A percentile compares a stretch with the other conserved stretches of the same genome.
phyloP scores from a whole-genome alignment of 2,888 invertebrate species.

The Oligia fasciuncula region DNA sequence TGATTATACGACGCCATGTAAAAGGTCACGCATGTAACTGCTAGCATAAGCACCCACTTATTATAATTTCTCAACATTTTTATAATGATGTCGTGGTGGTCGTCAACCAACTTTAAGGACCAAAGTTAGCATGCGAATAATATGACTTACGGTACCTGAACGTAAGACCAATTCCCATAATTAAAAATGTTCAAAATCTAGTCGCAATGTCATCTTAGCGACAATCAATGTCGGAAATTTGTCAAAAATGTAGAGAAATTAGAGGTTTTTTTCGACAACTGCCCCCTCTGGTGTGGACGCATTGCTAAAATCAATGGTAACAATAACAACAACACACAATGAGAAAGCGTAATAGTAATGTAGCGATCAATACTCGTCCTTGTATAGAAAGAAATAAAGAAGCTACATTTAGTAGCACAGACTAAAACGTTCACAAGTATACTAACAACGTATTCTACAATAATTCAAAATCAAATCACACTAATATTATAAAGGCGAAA shows the following conservation, averaged over 20 bases:
- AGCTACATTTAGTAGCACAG: not conserved
- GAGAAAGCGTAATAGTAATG: not conserved
- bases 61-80: slow-evolving; percentile 14
- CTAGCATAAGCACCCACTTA: not conserved
- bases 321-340: not conserved
- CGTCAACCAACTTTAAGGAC: too few relatives aligned
- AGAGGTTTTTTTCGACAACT: too few relatives aligned
- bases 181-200: too few relatives aligned
- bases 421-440: not conserved
- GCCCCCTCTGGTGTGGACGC: too few relatives aligned
- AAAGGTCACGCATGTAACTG: slow-evolving; percentile 28
- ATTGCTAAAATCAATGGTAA: not conserved
- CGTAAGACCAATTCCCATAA: too few relatives aligned
- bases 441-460: too few relatives aligned
- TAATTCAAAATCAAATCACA: not conserved
- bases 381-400: not conserved
- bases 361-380: not conserved
- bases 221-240: too few relatives aligned
- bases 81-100: not conserved
- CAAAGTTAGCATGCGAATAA: not conserved
- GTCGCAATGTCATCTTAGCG: too few relatives aligned
- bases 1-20: slow-evolving; percentile 2
- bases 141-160: not conserved
- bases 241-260: too few relatives aligned
- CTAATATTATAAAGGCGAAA: too few relatives aligned